A percentile compares a stretch with the other conserved stretches of the same genome.
phyloP scores from a whole-genome alignment of 2,888 invertebrate species.

The Torymus auratus region DNA sequence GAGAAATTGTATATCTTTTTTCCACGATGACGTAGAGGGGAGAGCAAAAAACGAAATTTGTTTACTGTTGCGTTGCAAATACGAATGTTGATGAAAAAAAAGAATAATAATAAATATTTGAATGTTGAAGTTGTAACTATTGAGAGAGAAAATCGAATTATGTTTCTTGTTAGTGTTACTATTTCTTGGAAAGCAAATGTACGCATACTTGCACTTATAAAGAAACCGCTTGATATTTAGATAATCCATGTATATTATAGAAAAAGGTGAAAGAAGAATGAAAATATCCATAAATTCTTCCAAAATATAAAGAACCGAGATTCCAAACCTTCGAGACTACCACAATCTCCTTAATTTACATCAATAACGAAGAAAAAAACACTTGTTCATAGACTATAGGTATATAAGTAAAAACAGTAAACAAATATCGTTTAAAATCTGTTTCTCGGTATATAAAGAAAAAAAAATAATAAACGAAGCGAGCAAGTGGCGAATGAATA shows the following conservation, averaged over 20 bases:
- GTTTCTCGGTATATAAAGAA: conserved; percentile 20
- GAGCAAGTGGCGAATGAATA: conserved; percentile 56
- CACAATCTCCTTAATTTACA: conserved; percentile 29
- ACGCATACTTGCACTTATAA: conserved; percentile 34
- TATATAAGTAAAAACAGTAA: conserved; percentile 52
- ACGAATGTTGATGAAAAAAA: conserved; percentile 45
- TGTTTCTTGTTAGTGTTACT: conserved; percentile 55
- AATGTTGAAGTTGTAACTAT: conserved; percentile 53
- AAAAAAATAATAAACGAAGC: neutral
- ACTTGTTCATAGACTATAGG: conserved; percentile 46
- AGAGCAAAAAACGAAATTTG: conserved; percentile 49
- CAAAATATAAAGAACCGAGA: conserved; percentile 32
- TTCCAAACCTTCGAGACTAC: conserved; percentile 25
- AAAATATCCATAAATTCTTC: conserved; percentile 32
- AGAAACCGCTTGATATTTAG: conserved; percentile 37
- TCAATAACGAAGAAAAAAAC: conserved; percentile 23
- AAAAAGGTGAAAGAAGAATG: neutral
- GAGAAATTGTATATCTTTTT: conserved; percentile 52
- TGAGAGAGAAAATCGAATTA: conserved; percentile 40
- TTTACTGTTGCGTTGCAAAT: conserved; percentile 51
- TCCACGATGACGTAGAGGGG: conserved; percentile 34
- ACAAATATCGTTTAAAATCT: conserved; percentile 55
- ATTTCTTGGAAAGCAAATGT: conserved; percentile 32
- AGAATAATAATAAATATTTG: conserved; percentile 51
- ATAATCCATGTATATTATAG: conserved; percentile 34